phyloP scores from a whole-genome alignment of 2,888 invertebrate genomes.

The Anarsia innoxiella region DNA sequence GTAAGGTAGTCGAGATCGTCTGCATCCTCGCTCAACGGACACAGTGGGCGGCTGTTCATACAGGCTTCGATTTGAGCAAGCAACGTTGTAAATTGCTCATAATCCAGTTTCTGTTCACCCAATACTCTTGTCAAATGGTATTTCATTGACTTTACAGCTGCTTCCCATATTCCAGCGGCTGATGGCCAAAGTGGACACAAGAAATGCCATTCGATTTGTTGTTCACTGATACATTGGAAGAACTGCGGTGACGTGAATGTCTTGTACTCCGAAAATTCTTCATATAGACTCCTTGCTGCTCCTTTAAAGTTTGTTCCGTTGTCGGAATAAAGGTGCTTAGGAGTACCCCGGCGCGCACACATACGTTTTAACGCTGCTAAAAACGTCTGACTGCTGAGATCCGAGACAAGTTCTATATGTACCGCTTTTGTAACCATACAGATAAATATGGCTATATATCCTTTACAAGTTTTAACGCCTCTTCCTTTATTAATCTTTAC shows the following conservation, averaged over 20 bases:
- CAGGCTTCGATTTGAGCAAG: conserved; percentile 15
- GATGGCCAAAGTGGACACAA: not conserved
- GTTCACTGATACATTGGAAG: not conserved
- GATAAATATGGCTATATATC: conserved; percentile 11
- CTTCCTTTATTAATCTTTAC: conserved; percentile 12
- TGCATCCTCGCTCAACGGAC: conserved; percentile 6
- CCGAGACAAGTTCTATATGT: too few species aligned
- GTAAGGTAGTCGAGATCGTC: conserved; percentile 12
- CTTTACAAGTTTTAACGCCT: conserved; percentile 9
- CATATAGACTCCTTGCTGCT: not conserved
- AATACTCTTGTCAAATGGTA: conserved; percentile 3
- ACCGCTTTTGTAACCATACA: conserved; percentile 13
- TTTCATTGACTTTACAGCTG: conserved; percentile 6
- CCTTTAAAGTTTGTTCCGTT: conserved; percentile 13
- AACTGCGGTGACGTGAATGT: conserved; percentile 1
- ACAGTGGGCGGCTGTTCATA: conserved; percentile 12
- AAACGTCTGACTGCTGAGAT: conserved; percentile 11
- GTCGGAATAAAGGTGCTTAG: conserved; percentile 13
- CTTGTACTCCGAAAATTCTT: not conserved
- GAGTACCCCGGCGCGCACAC: conserved; percentile 10
- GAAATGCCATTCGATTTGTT: not conserved
- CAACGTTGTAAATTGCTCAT: conserved; percentile 4
- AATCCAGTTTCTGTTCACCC: not conserved
- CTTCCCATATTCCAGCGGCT: not conserved
- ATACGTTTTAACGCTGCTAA: conserved; percentile 11